Base-by-base conservation (phyloP, 2,888 invertebrate species). In the Miltochrista miniata region DNA sequence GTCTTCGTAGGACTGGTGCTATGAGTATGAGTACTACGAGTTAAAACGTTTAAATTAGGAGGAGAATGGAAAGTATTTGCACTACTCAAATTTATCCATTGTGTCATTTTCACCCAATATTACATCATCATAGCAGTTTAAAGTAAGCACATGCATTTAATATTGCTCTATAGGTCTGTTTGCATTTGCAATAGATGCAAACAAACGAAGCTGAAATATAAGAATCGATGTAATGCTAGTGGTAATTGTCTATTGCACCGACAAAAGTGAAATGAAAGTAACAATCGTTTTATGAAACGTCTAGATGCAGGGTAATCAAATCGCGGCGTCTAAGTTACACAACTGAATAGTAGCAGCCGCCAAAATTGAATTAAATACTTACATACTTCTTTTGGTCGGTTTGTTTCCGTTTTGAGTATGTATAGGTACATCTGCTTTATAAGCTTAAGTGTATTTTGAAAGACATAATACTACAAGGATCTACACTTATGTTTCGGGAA, bases 231-330 rank as follows among this genome's bases (percentile, higher is more conserved):
- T 45, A 51, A 54, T 64, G 45, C 68, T 56, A 64, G 63, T 59
- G 63, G 76, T 73, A 72, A 72, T 64, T 69, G 74, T 64, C 72
- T 68, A 77, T 80, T 80, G 78, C 80, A 76, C 64, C 64, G 71
- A 57, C 69, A 64, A 47, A 59, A 61, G 67, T 73, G 75, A 83
- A 88, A 87, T 83, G 87, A 88, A 89, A 89, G 87, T 85, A 87
- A 85, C 86, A 87, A 87, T 85, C 79, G 79, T 76, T 85, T 83
- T 81, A 85, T 86, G 83, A 86, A 87, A 85, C 81, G 75, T 83
- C 84, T 84, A 75, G 68, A 68, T 78, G 70, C 81, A 78, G 76
- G 80, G 80, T 84, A 85, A 84, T 83, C 84, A 82, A 83, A 88
- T 84, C 80, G 77, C 68, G 71, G 55, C 61, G 75, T 61, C 65